phyloP scores from a whole-genome alignment of 2,797 vertebrate species.

The Eidolon dupreanum region DNA sequence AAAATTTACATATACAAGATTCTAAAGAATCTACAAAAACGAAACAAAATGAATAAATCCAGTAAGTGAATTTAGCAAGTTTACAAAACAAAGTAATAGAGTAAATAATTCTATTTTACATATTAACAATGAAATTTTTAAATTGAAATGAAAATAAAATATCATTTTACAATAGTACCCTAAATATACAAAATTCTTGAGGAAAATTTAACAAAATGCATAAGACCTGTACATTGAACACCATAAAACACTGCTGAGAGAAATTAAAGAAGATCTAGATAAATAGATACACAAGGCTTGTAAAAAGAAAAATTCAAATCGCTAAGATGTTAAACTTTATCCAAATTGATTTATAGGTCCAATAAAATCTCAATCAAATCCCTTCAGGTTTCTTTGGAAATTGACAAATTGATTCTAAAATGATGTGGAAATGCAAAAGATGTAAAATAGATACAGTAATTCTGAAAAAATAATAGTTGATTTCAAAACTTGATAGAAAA shows the following conservation, averaged over 20 bases:
- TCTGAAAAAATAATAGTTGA: neutral
- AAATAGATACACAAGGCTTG: neutral
- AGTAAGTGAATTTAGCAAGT: neutral
- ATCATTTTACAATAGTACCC: neutral
- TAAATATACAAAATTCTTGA: neutral
- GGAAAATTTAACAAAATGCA: neutral
- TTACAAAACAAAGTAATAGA: neutral
- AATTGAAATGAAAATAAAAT: neutral
- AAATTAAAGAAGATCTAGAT: neutral
- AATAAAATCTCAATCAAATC: neutral
- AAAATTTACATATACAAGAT: neutral
- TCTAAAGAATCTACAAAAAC: neutral
- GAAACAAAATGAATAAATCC: neutral
- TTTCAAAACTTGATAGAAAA: neutral
- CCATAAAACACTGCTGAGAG: neutral
- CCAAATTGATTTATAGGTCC: no score
- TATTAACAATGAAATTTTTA: neutral
- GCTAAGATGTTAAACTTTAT: neutral
- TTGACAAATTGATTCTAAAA: no score
- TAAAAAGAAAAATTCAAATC: neutral
- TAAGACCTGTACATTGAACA: neutral
- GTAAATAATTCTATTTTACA: neutral
- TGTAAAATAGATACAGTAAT: neutral
- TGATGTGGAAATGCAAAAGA: no score
- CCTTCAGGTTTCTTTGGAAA: neutral